Conservation (phyloP, 2,113 vertebrate genomes). For the Asarcornis scutulata region DNA sequence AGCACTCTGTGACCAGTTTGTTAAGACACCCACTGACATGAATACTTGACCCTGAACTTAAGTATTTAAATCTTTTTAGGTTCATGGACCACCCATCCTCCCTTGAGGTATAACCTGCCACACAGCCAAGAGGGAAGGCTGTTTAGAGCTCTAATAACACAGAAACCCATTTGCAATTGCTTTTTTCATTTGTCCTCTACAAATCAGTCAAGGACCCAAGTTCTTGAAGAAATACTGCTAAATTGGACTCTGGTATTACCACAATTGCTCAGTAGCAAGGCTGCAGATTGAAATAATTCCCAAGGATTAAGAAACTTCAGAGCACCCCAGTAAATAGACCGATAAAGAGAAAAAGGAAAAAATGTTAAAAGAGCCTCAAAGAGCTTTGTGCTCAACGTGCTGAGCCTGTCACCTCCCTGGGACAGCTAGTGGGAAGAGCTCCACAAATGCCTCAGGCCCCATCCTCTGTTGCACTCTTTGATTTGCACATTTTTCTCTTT, state of each 20-base stretch:
- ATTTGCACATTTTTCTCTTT: background rate
- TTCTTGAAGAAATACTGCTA: constrained; percentile 8
- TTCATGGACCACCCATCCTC: background rate
- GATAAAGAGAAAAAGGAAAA: background rate
- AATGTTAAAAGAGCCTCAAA: background rate
- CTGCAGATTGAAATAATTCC: background rate
- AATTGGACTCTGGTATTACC: constrained; percentile 1
- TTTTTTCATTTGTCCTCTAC: constrained; percentile 49
- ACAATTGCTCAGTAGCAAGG: background rate
- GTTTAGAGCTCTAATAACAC: constrained; percentile 1
- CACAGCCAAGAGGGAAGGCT: constrained; percentile 14
- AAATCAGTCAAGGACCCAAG: constrained; percentile 34
- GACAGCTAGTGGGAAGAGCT: background rate
- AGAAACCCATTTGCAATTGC: constrained; percentile 24
- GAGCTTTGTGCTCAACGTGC: background rate
- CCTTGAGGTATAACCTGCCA: constrained; percentile 18
- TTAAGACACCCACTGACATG: background rate
- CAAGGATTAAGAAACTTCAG: background rate
- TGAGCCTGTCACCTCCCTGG: background rate
- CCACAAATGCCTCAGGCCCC: background rate
- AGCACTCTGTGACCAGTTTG: background rate
- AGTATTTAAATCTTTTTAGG: constrained; percentile 1
- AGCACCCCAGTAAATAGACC: background rate
- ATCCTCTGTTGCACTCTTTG: background rate
- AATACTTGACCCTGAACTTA: background rate